Evolutionary conservation across 1,140 invertebrate species (phyloP), one percentile per base, ranked within the genome.

Genomic region (Adoxophyes honmai): DNA sequence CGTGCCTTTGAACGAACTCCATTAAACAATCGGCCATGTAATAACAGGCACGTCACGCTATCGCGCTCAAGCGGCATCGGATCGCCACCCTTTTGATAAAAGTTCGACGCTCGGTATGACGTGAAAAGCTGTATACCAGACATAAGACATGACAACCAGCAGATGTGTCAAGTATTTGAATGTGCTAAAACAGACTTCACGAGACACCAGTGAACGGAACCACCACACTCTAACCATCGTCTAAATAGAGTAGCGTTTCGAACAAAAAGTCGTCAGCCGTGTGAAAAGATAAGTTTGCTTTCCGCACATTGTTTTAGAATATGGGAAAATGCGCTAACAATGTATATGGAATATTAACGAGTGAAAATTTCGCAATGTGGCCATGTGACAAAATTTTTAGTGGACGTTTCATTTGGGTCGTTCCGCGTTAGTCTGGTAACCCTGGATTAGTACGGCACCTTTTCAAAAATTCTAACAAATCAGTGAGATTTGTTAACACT

Each of bases 251-350:
- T 21, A 11, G 15, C 21, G 11, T 5, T 48, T 48, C 18, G 16
- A 5, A 28, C 21, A 48, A 48, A 33, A 48, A 48, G 16, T 11
- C 4, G 15, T 48, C 11, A 33, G 4, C 16, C 18, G 42, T 48
- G 42, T 0, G 44, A 15, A 28, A 14, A 33, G n/a, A 33, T 1
- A 64, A 42, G n/a, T 14, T 59, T 57, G 59, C 42, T 58, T 38
- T 55, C 15, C 15, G 38, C 35, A 63, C 57, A 64, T 64, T 70
- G 60, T 63, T 60, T 64, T 60, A 53, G 59, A 61, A 59, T 62
- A 59, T 66, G 55, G 57, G 68, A 60, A 60, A 66, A 61, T 52
- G 60, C 33, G 36, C 57, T 38, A 62, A 70, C 60, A 64, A 60
- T 66, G 59, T 62, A 56, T 52, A 59, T 62, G 42, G 39, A 62